phyloP scores from a whole-genome alignment of 2,113 vertebrate species.

The Oryzias javanicus region DNA sequence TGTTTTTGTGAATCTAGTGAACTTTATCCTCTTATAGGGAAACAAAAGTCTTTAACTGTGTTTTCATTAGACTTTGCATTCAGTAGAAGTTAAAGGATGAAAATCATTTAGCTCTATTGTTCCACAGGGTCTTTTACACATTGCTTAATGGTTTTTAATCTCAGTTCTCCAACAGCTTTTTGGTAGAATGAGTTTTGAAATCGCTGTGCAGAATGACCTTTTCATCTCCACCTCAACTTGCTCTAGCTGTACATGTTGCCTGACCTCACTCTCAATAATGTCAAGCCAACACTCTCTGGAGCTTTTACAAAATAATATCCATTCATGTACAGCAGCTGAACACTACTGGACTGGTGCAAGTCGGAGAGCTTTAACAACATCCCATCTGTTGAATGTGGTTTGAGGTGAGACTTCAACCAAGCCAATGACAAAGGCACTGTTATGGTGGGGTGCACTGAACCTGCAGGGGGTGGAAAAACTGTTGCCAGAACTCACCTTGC shows the following conservation, averaged over 20 bases:
- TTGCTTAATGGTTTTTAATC: neutral
- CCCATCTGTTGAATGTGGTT: conserved; percentile 41
- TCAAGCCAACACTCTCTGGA: conserved; percentile 9
- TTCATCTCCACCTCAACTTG: conserved; percentile 33
- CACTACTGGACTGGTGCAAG: conserved; percentile 1
- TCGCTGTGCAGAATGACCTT: conserved; percentile 45
- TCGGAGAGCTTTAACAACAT: conserved; percentile 40
- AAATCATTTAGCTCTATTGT: neutral
- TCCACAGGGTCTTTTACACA: too few species aligned
- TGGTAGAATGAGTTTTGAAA: conserved; percentile 27
- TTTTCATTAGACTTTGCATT: too few species aligned
- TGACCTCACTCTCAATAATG: conserved; percentile 50
- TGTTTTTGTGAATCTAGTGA: too few species aligned
- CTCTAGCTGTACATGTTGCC: conserved; percentile 23
- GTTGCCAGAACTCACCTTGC: conserved; percentile 4
- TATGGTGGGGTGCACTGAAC: conserved; percentile 7
- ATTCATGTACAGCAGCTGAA: conserved; percentile 21
- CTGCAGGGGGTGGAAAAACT: conserved; percentile 5
- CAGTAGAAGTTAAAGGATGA: too few species aligned
- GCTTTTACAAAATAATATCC: neutral
- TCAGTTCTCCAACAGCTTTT: conserved; percentile 2
- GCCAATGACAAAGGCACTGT: conserved; percentile 31
- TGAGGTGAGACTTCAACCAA: conserved; percentile 22
- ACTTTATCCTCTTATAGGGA: too few species aligned
- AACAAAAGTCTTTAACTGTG: too few species aligned